Evolutionary conservation across 1,140 invertebrate genomes (phyloP).

Genomic region (Amphibalanus amphitrite): DNA sequence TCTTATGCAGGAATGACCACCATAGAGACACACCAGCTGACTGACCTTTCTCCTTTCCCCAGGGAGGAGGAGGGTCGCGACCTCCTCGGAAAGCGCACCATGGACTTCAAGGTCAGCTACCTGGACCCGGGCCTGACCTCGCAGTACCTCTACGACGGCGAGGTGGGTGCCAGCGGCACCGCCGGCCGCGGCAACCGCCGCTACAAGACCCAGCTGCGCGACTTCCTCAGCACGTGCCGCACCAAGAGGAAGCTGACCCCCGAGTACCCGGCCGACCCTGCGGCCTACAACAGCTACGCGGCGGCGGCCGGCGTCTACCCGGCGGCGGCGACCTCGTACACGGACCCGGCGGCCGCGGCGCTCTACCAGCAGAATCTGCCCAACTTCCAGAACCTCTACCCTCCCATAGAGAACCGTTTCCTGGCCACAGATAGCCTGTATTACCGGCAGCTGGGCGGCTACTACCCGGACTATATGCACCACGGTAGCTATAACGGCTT

Average conservation of each 20-base stretch:
- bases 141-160: slow-evolving; percentile 61
- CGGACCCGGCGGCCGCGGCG: slow-evolving; percentile 35
- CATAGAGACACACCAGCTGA: no score
- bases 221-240: slow-evolving; percentile 78
- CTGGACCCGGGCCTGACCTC: slow-evolving; percentile 77
- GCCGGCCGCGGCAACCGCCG: slow-evolving; percentile 33
- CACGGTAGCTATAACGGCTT: slow-evolving; percentile 26
- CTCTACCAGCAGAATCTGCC: slow-evolving; percentile 47
- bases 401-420: slow-evolving; percentile 54
- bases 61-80: slow-evolving; percentile 97
- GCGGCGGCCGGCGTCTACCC: slow-evolving; percentile 42
- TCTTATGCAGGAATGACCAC: no score
- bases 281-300: slow-evolving; percentile 23
- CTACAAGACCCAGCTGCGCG: slow-evolving; percentile 79
- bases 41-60: slow-evolving; percentile 22
- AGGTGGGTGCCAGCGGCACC: slow-evolving; percentile 30
- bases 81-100: slow-evolving; percentile 84
- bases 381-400: slow-evolving; percentile 42
- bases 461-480: slow-evolving; percentile 20
- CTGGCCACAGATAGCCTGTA: slow-evolving; percentile 26
- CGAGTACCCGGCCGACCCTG: slow-evolving; percentile 23
- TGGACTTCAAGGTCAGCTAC: slow-evolving; percentile 98
- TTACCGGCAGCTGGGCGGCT: slow-evolving; percentile 28
- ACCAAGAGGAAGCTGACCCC: slow-evolving; percentile 55
- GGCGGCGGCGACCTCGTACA: slow-evolving; percentile 56